Conservation (phyloP, 92 coral and sea anemone species). For the Bergia sp. region DNA sequence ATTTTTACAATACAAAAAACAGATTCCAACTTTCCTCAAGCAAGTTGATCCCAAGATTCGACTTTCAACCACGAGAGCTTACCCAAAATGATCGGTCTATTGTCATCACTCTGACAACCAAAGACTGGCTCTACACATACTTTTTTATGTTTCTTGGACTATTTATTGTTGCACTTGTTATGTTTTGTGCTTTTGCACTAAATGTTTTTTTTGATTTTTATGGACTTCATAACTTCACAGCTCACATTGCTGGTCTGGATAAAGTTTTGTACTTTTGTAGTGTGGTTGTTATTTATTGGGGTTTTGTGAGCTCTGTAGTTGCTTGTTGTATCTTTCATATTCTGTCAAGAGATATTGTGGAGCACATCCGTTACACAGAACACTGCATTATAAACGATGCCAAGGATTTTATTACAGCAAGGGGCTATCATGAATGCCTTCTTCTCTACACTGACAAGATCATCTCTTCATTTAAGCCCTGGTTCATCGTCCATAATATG, state of each 20-base stretch:
- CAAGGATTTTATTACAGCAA: slow-evolving; percentile 58
- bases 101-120: slow-evolving; percentile 36
- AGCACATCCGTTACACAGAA: slow-evolving; percentile 67
- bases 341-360: slow-evolving; percentile 59
- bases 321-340: slow-evolving; percentile 69
- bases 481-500: slow-evolving; percentile 68
- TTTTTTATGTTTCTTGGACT: slow-evolving; percentile 55
- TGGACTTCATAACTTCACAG: slow-evolving; percentile 61
- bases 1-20: slow-evolving; percentile 58
- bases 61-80: slow-evolving; percentile 49
- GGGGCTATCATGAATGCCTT: slow-evolving; percentile 65
- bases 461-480: slow-evolving; percentile 46
- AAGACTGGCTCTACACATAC: slow-evolving; percentile 61
- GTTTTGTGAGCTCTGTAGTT: slow-evolving; percentile 53
- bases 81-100: slow-evolving; percentile 41
- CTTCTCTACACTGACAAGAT: slow-evolving; percentile 64
- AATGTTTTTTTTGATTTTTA: slow-evolving; percentile 63
- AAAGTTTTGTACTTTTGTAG: slow-evolving; percentile 44
- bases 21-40: slow-evolving; percentile 50
- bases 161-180: slow-evolving; percentile 47
- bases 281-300: slow-evolving; percentile 58
- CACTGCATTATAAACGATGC: slow-evolving; percentile 47
- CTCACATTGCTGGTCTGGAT: slow-evolving; percentile 49
- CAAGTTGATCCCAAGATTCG: slow-evolving; percentile 58
- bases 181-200: slow-evolving; percentile 52